A percentile compares a stretch with the other conserved stretches of the same genome.
phyloP scores from a whole-genome alignment of 2,113 vertebrate genomes.

The Xiphorhynchus elegans region DNA sequence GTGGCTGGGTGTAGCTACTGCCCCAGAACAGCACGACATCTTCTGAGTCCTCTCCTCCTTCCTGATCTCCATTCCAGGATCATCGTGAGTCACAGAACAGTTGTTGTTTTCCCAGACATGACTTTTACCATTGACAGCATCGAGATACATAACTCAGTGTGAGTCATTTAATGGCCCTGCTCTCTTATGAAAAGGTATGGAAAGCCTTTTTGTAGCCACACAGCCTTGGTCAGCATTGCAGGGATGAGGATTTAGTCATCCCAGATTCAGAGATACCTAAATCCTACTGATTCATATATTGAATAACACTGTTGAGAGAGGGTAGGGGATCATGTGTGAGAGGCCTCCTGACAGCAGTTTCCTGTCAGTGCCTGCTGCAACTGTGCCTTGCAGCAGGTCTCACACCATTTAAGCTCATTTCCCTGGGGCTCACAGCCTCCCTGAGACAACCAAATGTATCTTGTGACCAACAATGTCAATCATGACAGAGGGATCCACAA shows the following conservation, averaged over 20 bases:
- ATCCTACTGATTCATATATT: background rate
- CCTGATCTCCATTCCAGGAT: background rate
- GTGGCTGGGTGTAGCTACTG: background rate
- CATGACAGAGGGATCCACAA: background rate
- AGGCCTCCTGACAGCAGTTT: background rate
- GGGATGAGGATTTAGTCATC: background rate
- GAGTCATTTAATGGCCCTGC: background rate
- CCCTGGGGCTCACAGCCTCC: background rate
- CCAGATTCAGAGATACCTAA: background rate
- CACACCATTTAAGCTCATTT: background rate
- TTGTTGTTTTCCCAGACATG: background rate
- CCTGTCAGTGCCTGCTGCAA: background rate
- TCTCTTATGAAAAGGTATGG: background rate
- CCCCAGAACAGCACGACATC: background rate
- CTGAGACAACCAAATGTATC: background rate
- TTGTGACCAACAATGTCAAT: background rate
- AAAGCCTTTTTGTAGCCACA: background rate
- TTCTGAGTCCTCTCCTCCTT: background rate
- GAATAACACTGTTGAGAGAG: background rate
- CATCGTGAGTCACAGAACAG: background rate
- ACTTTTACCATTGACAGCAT: background rate
- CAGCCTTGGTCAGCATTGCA: background rate
- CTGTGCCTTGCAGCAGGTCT: slow-evolving; percentile 1
- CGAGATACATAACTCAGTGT: background rate
- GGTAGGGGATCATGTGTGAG: background rate